Base-by-base conservation (phyloP, 2,888 invertebrate genomes). In the Megastigmus dorsalis region DNA sequence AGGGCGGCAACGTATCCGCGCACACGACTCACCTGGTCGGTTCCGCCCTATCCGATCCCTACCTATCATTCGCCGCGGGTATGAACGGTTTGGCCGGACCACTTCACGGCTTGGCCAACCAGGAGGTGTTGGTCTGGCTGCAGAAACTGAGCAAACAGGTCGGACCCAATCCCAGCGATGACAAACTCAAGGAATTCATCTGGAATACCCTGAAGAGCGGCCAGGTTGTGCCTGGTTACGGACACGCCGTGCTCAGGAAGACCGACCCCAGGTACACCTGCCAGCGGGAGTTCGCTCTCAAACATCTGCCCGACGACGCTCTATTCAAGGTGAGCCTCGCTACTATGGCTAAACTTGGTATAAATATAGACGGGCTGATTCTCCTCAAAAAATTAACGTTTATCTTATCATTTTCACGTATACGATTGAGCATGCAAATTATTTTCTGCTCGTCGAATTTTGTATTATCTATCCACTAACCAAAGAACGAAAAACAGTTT, bases 211-310 rank as follows among this genome's bases (percentile, higher is more conserved):
- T 98, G 69, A 97, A 97, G 90, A 93, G 95, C 75, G 97, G 97
- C 78, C 97, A 97, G 89, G 98, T 98, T n/a, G 95, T 98, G 50
- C 98, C 98, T 63, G 98, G 98, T 57, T 98, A 97, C 86, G 98
- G 98, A 36, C 98, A 98, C 88, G 98, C 98, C 80, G 98, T 98
- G 0, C 92, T 98, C 79, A 92, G 98, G 82, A 97, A 97, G 89
- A 98, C 98, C 78, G 98, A 98, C 89, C 98, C 91, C 81, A 95
- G 91, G 85, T 98, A 97, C 89, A 94, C 93, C 9, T 97, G 97
- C 89, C 98, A 98, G 89, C 92, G 97, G 81, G 97, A 97, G 88
- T 98, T 98, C 88, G 97, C 97, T 20, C 90, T 95, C 84, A 97
- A 97, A 89, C 96, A 97, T 88, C 89, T 98, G 84, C 97, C 98